These are phyloP conservation scores for Climacteris rufus DNA, from an alignment of 2,113 vertebrate genomes.

Conservation along the genomic window DNA sequence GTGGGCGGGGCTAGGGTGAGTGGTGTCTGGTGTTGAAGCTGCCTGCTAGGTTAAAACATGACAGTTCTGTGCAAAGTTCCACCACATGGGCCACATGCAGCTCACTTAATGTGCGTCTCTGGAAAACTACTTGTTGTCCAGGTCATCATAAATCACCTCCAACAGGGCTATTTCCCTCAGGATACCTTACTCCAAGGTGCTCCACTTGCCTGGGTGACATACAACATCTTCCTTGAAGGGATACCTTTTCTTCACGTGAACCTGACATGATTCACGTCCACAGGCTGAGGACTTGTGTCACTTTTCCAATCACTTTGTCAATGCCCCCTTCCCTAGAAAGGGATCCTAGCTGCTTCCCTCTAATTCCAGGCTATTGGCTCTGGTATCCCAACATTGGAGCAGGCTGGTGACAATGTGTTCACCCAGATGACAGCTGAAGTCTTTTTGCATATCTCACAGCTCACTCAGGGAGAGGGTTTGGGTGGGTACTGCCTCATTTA, in stretches of 20 bases:
- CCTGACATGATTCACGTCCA: background rate
- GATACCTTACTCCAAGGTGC: background rate
- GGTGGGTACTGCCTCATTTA: background rate
- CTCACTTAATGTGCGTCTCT: background rate
- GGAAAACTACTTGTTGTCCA: background rate
- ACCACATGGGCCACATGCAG: background rate
- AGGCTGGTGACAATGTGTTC: background rate
- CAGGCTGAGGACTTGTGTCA: background rate
- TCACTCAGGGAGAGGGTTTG: background rate
- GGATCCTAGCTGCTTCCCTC: background rate
- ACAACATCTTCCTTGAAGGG: background rate
- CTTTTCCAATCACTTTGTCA: background rate
- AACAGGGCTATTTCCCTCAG: background rate
- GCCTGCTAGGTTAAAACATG: background rate
- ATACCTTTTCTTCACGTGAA: background rate
- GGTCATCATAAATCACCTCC: background rate
- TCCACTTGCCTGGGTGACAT: background rate
- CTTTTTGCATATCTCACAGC: background rate
- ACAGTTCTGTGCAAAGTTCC: background rate
- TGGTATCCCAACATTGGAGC: background rate
- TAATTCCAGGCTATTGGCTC: background rate
- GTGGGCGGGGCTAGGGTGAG: background rate
- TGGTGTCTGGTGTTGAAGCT: background rate
- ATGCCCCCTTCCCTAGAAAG: background rate
- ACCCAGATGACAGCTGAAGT: fast-evolving